Evolutionary conservation across 2,113 vertebrate genomes (phyloP).

Genomic region (Furnarius figulus): DNA sequence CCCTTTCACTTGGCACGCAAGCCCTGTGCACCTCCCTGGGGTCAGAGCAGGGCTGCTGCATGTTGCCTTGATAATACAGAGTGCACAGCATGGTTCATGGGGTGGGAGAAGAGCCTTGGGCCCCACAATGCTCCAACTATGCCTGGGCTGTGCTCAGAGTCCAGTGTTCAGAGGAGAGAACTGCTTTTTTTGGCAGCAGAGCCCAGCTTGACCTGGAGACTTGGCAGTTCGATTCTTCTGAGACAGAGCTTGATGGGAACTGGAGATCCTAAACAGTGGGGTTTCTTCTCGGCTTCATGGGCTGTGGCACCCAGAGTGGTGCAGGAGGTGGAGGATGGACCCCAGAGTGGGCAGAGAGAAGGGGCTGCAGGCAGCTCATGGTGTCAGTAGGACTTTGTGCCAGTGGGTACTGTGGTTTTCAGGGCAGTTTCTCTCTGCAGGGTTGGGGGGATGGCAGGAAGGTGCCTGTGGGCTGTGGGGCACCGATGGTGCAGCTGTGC

Average conservation of each 20-base stretch:
- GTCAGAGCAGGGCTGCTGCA: not conserved
- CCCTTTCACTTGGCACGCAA: not conserved
- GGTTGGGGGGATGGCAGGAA: rapidly evolving
- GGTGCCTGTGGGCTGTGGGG: not conserved
- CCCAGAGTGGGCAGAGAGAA: not conserved
- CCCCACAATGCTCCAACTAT: not conserved
- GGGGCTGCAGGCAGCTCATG: rapidly evolving
- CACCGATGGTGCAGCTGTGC: not conserved
- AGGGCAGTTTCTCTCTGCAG: not conserved
- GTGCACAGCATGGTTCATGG: rapidly evolving
- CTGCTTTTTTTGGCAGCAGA: not conserved
- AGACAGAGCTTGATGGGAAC: not conserved
- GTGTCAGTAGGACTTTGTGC: not conserved
- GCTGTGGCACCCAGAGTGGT: not conserved
- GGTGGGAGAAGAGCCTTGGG: not conserved
- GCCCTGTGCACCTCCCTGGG: rapidly evolving
- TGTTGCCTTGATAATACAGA: not conserved
- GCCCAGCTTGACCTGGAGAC: not conserved
- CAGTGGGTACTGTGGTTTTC: not conserved
- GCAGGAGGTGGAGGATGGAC: not conserved
- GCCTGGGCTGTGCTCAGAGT: not conserved
- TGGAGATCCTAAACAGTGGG: not conserved
- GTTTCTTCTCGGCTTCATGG: not conserved
- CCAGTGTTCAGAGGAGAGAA: not conserved
- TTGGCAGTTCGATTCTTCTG: not conserved